A percentile compares a stretch with the other conserved stretches of the same genome.
phyloP scores from a whole-genome alignment of 2,113 vertebrate species.

The Pterocles burchelli region DNA sequence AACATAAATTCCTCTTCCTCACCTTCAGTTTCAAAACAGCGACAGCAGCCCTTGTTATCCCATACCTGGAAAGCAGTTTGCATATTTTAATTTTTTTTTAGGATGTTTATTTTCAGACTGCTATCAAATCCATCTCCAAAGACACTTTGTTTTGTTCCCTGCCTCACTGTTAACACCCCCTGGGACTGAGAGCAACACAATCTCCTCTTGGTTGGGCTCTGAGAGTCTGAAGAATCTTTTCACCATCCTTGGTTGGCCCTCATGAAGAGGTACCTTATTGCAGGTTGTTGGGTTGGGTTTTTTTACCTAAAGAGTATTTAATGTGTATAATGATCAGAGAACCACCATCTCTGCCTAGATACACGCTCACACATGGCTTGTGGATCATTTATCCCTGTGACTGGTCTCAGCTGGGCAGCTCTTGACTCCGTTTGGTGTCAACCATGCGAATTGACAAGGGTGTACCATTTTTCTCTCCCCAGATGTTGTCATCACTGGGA shows the following conservation, averaged over 20 bases:
- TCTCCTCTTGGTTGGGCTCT: background rate
- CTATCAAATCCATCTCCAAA: background rate
- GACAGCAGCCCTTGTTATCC: background rate
- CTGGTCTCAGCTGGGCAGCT: background rate
- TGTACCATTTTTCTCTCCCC: background rate
- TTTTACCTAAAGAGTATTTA: background rate
- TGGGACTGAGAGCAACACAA: background rate
- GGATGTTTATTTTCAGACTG: background rate
- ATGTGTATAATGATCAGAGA: background rate
- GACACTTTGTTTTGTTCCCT: background rate
- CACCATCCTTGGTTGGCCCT: background rate
- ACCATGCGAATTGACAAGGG: background rate
- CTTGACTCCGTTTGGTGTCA: background rate
- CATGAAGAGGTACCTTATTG: background rate
- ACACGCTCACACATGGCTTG: fast-evolving
- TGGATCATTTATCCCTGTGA: background rate
- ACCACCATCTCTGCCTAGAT: background rate
- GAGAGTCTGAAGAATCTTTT: background rate
- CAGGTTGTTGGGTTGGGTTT: background rate
- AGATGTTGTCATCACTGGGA: background rate
- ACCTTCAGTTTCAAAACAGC: background rate
- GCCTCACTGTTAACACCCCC: background rate
- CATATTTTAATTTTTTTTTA: background rate
- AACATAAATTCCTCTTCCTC: background rate
- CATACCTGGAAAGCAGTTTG: background rate